Base-by-base conservation (phyloP, 2,797 vertebrate species). In the Telmatherina bonti region DNA sequence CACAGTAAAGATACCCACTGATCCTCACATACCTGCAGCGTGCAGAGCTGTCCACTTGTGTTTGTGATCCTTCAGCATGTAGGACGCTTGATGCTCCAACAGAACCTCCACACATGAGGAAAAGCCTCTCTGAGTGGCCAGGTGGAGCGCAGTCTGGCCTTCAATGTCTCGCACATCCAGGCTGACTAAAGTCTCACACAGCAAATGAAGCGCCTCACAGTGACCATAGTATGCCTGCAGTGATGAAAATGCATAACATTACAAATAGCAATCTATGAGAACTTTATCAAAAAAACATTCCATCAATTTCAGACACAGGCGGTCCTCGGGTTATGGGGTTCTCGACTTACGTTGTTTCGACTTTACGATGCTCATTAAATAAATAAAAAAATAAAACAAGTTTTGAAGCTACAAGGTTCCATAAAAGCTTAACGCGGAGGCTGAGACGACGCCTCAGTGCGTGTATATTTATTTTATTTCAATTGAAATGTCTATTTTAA, bases 181-280 rank as follows among this genome's bases (percentile, higher is more conserved):
- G 86, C 96, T 97, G 85, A 97, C 97, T 61, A 98, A 92, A 12
- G 96, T 98, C 89, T 98, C 96, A 0, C 96, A 96, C 68, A 99
- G 96, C 12, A 97, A 94, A 78, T 93, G 92, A 59, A 99, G 94
- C 20, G 97, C 97, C 91, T 98, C 96, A 89, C 96, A 95, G 94
- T 99, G 97, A 91, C 97, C 97, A 10, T 97, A 96, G 85, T 96
- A 98, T 36, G 97, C 97, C 98, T 99, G 84, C 0, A 43, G 41
- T 12, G 41, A 56, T 24, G 43, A 63, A 27, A 76, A 67, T 1
- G 5, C 6, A 63, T 5, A 3, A 22, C 0, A 61, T 36, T 1
- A 33, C 22, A 38, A 70, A 2, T 29, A 67, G 47, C 29, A 10
- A 38, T 36, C n/a, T 13, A 20, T 3, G 36, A 31, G 18, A 0